phyloP scores from a whole-genome alignment of 2,113 vertebrate genomes.

The Callipepla squamata region DNA sequence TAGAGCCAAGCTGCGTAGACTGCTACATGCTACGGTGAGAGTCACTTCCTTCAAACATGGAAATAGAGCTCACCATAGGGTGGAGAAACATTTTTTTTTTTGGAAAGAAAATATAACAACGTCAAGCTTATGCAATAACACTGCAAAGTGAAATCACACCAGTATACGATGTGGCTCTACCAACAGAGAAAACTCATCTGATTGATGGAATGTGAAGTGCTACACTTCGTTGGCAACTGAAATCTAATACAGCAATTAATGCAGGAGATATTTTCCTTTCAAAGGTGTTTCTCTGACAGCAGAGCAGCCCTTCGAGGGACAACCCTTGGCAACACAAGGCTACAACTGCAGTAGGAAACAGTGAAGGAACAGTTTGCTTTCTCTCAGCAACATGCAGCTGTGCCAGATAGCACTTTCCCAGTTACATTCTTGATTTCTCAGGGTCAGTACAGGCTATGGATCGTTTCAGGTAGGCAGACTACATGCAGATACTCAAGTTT shows the following conservation, averaged over 20 bases:
- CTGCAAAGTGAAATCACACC: not conserved
- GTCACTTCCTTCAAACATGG: not conserved
- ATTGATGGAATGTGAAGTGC: not conserved
- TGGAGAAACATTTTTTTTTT: fast-evolving
- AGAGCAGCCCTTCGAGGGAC: not conserved
- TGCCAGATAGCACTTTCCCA: not conserved
- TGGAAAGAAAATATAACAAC: not conserved
- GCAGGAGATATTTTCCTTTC: not conserved
- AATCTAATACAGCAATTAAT: not conserved
- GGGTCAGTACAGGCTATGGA: not conserved
- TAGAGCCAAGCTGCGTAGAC: not conserved
- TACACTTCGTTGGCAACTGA: not conserved
- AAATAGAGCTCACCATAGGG: not conserved
- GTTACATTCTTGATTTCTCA: not conserved
- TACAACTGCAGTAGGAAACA: not conserved
- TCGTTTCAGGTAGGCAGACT: not conserved
- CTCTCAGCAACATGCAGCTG: not conserved
- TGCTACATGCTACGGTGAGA: not conserved
- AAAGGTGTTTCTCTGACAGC: not conserved
- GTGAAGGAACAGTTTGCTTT: not conserved
- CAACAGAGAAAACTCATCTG: not conserved
- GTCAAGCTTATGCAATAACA: not conserved
- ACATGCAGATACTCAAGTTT: not conserved
- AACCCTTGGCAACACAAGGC: not conserved
- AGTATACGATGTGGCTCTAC: not conserved